A percentile compares a stretch with the other conserved stretches of the same genome.
These are phyloP conservation scores for Platalea minor DNA, from an alignment of 2,797 vertebrate species.

Conservation along the genomic window DNA sequence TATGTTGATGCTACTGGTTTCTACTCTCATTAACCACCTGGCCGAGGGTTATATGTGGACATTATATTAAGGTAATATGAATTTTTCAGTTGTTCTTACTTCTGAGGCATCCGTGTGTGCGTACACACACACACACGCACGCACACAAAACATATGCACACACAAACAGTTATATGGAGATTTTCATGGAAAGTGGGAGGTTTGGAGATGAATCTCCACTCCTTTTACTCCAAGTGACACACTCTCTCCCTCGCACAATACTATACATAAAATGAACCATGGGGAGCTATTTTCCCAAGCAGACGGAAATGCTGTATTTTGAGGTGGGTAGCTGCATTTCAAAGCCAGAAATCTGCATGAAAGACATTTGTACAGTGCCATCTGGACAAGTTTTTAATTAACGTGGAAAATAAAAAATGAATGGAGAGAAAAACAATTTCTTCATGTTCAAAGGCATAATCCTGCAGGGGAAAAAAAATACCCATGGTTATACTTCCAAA, in stretches of 20 bases:
- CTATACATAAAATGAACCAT: not conserved
- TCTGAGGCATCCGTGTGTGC: not conserved
- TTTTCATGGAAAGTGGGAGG: not conserved
- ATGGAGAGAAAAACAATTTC: not conserved
- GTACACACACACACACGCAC: no score
- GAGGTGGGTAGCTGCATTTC: constrained; percentile 34
- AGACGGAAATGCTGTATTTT: constrained; percentile 23
- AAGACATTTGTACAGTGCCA: constrained; percentile 50
- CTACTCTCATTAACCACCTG: not conserved
- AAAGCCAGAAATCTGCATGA: constrained; percentile 46
- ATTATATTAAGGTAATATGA: not conserved
- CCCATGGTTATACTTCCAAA: not conserved
- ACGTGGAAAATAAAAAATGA: constrained; percentile 37
- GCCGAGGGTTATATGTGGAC: not conserved
- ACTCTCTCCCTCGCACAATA: not conserved
- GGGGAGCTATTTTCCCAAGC: constrained; percentile 8
- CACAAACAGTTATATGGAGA: not conserved
- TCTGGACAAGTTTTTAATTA: constrained; percentile 62
- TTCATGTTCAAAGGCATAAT: not conserved
- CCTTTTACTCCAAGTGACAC: constrained; percentile 4
- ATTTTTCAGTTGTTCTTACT: not conserved
- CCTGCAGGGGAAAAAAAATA: not conserved
- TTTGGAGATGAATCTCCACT: not conserved
- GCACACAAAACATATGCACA: not conserved
- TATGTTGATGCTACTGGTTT: not conserved